These are phyloP conservation scores for Pollenia labialis DNA, from an alignment of 2,888 invertebrate species.

Conservation along the genomic window DNA sequence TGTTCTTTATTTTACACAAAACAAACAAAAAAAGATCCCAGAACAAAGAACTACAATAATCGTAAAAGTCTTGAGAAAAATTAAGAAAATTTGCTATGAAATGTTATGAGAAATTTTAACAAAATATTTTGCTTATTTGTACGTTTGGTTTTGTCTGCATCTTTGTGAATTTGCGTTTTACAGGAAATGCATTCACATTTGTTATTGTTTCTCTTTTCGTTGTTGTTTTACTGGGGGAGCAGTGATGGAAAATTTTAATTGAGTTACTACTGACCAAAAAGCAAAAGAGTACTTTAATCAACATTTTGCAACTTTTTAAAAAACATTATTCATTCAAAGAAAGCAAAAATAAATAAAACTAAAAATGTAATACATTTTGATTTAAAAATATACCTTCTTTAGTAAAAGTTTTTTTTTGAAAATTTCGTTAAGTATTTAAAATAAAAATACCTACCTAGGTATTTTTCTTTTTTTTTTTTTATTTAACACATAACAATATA, in stretches of 20 bases:
- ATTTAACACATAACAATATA: no score
- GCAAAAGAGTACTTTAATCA: background rate
- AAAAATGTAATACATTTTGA: background rate
- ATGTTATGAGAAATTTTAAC: conserved; percentile 37
- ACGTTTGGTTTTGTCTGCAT: background rate
- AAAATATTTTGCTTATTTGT: background rate
- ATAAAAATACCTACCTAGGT: no score
- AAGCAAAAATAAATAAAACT: no score
- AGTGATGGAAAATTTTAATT: background rate
- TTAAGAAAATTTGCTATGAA: conserved; percentile 38
- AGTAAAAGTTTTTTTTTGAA: no score
- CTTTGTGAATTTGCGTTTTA: conserved; percentile 11
- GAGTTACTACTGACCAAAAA: background rate
- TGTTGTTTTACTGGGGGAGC: conserved; percentile 14
- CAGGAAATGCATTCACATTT: conserved; percentile 57
- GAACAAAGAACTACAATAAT: conserved; percentile 51
- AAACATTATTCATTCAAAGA: no score
- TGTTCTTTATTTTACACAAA: conserved; percentile 50
- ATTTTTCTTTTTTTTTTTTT: no score
- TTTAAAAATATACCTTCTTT: background rate
- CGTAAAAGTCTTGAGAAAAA: conserved; percentile 12
- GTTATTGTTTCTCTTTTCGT: conserved; percentile 15
- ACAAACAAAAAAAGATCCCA: conserved; percentile 39
- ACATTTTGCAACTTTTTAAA: no score
- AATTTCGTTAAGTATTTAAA: no score